Evolutionary conservation across 2,797 vertebrate species (phyloP).

Genomic region (Ctenopoma multispine): DNA sequence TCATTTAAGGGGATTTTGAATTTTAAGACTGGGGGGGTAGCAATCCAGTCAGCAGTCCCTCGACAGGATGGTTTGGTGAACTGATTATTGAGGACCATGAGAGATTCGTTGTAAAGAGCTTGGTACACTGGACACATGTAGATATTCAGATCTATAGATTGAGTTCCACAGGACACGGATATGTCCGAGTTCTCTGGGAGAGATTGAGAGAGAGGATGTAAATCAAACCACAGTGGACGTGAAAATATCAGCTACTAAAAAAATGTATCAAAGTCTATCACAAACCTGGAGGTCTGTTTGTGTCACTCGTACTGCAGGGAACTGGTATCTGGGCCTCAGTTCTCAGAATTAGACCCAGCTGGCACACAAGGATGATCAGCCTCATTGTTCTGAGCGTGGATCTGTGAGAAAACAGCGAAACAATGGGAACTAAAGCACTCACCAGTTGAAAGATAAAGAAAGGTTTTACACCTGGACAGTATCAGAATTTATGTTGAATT

Average conservation of each 20-base stretch:
- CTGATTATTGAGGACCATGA: constrained; percentile 80
- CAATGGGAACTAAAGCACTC: constrained; percentile 17
- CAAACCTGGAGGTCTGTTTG: constrained; percentile 79
- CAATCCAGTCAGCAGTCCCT: constrained; percentile 68
- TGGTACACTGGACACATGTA: constrained; percentile 82
- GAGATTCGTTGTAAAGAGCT: constrained; percentile 77
- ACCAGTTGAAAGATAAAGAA: constrained; percentile 1
- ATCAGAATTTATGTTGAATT: not conserved
- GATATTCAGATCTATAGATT: constrained; percentile 76
- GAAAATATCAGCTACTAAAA: not conserved
- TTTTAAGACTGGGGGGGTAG: constrained; percentile 73
- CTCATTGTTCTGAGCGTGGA: constrained; percentile 64
- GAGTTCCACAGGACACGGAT: constrained; percentile 74
- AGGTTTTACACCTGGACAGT: not conserved
- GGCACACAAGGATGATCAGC: constrained; percentile 68
- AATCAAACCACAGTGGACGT: not conserved
- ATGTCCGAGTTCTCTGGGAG: constrained; percentile 78
- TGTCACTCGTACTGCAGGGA: accelerated
- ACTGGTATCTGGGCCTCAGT: constrained; percentile 58
- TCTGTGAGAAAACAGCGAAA: constrained; percentile 53
- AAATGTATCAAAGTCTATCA: not conserved
- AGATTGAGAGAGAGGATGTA: constrained; percentile 5
- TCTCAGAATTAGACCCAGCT: constrained; percentile 68
- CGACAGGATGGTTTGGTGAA: constrained; percentile 50
- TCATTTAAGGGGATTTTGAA: constrained; percentile 77